Evolutionary conservation across 2,113 vertebrate genomes (phyloP).

Genomic region (Ictalurus furcatus): DNA sequence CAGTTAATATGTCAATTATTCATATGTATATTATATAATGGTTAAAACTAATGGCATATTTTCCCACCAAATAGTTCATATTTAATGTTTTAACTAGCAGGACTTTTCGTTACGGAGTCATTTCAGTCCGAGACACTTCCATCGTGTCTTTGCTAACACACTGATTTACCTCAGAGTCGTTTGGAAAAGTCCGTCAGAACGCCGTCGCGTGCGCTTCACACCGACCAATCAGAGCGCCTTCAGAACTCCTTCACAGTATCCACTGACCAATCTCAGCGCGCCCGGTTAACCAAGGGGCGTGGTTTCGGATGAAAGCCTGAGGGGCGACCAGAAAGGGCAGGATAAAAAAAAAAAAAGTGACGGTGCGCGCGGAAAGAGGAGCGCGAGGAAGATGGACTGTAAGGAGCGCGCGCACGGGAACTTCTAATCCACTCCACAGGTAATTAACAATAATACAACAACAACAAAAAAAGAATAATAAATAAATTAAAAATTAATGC

Average conservation of each 20-base stretch:
- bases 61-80: not conserved
- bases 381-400: conserved; percentile 4
- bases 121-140: not conserved
- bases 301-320: not conserved
- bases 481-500: not conserved
- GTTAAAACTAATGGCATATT: not conserved
- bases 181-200: not conserved
- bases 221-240: conserved; percentile 4
- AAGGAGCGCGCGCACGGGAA: conserved; percentile 13
- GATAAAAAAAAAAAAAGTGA: not conserved
- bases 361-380: conserved; percentile 7
- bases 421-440: not conserved
- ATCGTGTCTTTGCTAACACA: not conserved
- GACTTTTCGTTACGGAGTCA: not conserved
- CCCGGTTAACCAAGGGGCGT: not conserved
- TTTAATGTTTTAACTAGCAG: not conserved
- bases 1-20: not conserved
- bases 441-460: not conserved
- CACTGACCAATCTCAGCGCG: not conserved
- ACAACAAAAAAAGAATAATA: not conserved
- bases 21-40: too few species aligned
- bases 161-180: not conserved
- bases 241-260: not conserved
- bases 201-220: not conserved
- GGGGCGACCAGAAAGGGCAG: not conserved